Evolutionary conservation across 2,797 vertebrate species (phyloP).

Genomic region (Pseudomugil tenellus): DNA sequence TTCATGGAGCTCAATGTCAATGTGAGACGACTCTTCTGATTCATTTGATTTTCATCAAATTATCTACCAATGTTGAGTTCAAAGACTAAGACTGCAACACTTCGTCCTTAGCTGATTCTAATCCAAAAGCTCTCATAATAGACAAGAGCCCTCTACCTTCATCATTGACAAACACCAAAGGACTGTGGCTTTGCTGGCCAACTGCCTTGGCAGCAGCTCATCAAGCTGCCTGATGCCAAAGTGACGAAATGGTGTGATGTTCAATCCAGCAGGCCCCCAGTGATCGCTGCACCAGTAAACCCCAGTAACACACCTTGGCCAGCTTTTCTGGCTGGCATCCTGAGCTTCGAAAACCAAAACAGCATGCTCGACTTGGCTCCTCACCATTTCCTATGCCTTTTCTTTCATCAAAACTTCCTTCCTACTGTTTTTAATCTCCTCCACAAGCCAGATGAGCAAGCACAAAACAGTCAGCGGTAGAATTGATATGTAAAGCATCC

Average conservation of each 20-base stretch:
- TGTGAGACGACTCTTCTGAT: slow-evolving; percentile 19
- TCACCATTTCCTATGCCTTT: slow-evolving; percentile 15
- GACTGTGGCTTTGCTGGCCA: slow-evolving; percentile 78
- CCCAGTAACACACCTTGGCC: slow-evolving; percentile 84
- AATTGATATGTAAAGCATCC: slow-evolving; percentile 61
- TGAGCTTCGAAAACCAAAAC: slow-evolving; percentile 39
- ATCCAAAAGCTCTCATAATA: slow-evolving; percentile 47
- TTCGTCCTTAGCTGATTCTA: slow-evolving; percentile 25
- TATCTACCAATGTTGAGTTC: slow-evolving; percentile 9
- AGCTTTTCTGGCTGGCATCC: slow-evolving; percentile 77
- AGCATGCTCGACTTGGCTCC: slow-evolving; percentile 15
- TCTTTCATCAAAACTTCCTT: neutral
- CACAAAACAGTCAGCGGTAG: too few relatives aligned
- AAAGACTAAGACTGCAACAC: slow-evolving; percentile 35
- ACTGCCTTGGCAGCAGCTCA: slow-evolving; percentile 77
- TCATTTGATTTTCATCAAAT: slow-evolving; percentile 44
- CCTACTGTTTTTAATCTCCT: slow-evolving; percentile 40
- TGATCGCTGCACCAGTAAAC: slow-evolving; percentile 76
- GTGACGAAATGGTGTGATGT: slow-evolving; percentile 88
- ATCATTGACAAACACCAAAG: slow-evolving; percentile 72
- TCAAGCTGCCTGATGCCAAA: slow-evolving; percentile 76
- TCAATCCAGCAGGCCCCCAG: slow-evolving; percentile 79
- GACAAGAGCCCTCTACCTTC: slow-evolving; percentile 57
- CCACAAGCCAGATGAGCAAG: slow-evolving; percentile 61
- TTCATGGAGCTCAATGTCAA: slow-evolving; percentile 10